Evolutionary conservation across 2,113 vertebrate genomes (phyloP).

Genomic region (Pseudorhombus dupliciocellatus): DNA sequence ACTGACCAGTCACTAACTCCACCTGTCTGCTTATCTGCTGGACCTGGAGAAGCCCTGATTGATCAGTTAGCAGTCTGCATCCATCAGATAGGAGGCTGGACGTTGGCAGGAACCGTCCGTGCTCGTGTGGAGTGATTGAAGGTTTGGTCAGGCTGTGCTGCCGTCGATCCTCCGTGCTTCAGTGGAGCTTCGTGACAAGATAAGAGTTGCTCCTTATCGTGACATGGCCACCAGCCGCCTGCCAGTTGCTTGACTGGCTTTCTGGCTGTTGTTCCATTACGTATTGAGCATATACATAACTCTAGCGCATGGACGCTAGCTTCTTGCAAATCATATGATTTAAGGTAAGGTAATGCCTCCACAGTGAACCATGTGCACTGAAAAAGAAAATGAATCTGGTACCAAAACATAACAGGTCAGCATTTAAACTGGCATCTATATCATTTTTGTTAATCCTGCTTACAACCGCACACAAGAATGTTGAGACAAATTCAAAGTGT

Average conservation of each 20-base stretch:
- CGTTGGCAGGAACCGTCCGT: conserved; percentile 1
- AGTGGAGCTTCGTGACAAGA: background rate
- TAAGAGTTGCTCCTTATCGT: background rate
- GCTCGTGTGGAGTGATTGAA: background rate
- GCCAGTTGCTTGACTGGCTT: background rate
- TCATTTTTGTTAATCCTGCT: too few relatives aligned
- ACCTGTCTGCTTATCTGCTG: background rate
- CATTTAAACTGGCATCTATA: too few relatives aligned
- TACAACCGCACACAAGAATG: too few relatives aligned
- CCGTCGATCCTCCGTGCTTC: background rate
- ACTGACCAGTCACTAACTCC: background rate
- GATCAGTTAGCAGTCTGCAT: conserved; percentile 20
- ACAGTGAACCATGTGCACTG: too few relatives aligned
- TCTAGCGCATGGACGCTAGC: too few relatives aligned
- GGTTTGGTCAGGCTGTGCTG: conserved; percentile 2
- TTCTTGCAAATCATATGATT: too few relatives aligned
- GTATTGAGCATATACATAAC: too few relatives aligned
- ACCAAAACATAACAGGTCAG: too few relatives aligned
- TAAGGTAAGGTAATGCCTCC: too few relatives aligned
- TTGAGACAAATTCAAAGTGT: too few relatives aligned
- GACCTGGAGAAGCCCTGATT: conserved; percentile 15
- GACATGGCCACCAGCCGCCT: background rate
- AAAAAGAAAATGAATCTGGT: too few relatives aligned
- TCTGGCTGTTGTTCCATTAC: background rate
- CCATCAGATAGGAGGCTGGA: conserved; percentile 18